A percentile compares a stretch with the other conserved stretches of the same genome.
Conservation (phyloP, 2,113 vertebrate genomes). For the Sus scrofa region T2T-Sscrofa CM000819.6:141918501-141919000, state of each 20-base stretch:
- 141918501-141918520: conserved; percentile 93
- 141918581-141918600: conserved; percentile 98
- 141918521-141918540: conserved; percentile 98
- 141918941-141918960: not conserved
- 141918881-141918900: not conserved
- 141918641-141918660: conserved; percentile 83
- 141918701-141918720: not conserved
- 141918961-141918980: not conserved
- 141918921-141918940: not conserved
- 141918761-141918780: not conserved
- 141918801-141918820: not conserved
- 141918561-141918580: conserved; percentile 99
- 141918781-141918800: not conserved
- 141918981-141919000: not conserved
- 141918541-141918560: conserved; percentile 98
- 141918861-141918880: not conserved
- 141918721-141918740: not conserved
- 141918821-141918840: not conserved
- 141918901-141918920: not conserved
- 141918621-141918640: conserved; percentile 89
- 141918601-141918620: conserved; percentile 91
- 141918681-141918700: conserved; percentile 81
- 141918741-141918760: not conserved
- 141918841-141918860: not conserved
- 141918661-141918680: conserved; percentile 70